phyloP scores from a whole-genome alignment of 2,113 vertebrate species.

The Petrocephalus microphthalmus region DNA sequence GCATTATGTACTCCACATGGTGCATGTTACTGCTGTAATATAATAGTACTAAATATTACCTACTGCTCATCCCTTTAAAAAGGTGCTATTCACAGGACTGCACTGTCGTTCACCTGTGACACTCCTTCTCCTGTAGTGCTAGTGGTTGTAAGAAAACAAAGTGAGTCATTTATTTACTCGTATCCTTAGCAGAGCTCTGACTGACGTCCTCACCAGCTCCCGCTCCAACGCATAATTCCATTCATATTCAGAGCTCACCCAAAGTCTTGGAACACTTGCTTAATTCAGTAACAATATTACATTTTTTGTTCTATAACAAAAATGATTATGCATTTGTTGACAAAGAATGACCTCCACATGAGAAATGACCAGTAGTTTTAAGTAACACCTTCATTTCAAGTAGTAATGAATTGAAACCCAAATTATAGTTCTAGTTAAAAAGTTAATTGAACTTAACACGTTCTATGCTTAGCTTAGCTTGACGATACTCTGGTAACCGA shows the following conservation, averaged over 20 bases:
- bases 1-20: not conserved
- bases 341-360: no score
- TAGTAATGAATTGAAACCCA: not conserved
- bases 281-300: not conserved
- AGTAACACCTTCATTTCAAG: not conserved
- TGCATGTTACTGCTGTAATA: not conserved
- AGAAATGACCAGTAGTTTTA: not conserved
- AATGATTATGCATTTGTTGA: not conserved
- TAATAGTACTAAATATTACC: not conserved
- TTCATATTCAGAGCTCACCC: not conserved
- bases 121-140: not conserved
- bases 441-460: no score
- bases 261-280: not conserved
- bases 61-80: not conserved
- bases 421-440: not conserved
- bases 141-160: not conserved
- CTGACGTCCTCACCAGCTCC: not conserved
- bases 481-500: no score
- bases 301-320: not conserved
- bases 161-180: not conserved
- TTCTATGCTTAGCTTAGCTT: no score
- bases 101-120: not conserved
- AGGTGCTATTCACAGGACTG: not conserved
- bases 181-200: not conserved
- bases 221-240: not conserved